Percentiles rank a stretch among this genome's conserved stretches.
phyloP scores from a whole-genome alignment of 2,113 vertebrate species.

The Alosa alosa region DNA sequence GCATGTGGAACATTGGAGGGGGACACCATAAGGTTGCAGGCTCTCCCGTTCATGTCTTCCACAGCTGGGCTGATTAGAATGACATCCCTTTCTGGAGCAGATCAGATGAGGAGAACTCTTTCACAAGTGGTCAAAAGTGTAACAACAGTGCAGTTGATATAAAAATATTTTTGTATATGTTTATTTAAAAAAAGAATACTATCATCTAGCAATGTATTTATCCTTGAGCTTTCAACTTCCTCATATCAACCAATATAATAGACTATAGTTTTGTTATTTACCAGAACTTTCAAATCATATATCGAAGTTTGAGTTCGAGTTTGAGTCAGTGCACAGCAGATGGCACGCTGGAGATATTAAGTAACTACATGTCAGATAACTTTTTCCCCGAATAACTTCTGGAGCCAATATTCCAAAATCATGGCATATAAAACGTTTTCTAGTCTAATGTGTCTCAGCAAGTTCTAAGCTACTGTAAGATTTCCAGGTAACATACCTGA shows the following conservation, averaged over 20 bases:
- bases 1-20: constrained; percentile 61
- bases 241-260: neutral
- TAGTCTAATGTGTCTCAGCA: neutral
- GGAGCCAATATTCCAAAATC: neutral
- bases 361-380: neutral
- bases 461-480: neutral
- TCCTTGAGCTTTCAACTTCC: neutral
- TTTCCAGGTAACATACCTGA: neutral
- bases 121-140: neutral
- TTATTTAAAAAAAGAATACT: neutral
- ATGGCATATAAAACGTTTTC: neutral
- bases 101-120: neutral
- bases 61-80: neutral
- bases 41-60: constrained; percentile 67
- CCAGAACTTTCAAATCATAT: neutral
- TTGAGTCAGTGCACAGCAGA: neutral
- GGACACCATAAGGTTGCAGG: constrained; percentile 71
- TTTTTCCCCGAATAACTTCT: too few species aligned
- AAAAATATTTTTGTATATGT: too few species aligned
- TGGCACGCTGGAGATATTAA: neutral
- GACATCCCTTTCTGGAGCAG: neutral
- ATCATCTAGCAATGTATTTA: neutral
- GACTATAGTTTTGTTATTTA: neutral
- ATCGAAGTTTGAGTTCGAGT: neutral
- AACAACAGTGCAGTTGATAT: neutral